Conservation (phyloP, 2,797 vertebrate species). For the Propithecus deckenii region DNA sequence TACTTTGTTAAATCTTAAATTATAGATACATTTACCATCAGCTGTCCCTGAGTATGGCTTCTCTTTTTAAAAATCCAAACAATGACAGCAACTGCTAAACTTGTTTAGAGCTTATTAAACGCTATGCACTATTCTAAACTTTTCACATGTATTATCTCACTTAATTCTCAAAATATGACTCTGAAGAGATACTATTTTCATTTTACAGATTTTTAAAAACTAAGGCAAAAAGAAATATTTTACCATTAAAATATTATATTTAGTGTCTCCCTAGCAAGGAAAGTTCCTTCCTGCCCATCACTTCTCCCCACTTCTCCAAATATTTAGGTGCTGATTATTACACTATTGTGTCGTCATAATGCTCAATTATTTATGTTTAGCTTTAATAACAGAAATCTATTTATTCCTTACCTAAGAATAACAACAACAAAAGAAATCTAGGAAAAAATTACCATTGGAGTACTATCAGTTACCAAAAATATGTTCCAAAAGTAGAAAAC, state of each 20-base stretch:
- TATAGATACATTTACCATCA: not conserved
- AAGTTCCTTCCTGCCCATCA: not conserved
- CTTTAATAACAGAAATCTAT: slow-evolving; percentile 32
- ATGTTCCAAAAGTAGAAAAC: slow-evolving; percentile 28
- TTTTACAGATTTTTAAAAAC: not conserved
- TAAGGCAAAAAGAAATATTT: not conserved
- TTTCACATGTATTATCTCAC: not conserved
- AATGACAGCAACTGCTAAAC: not conserved
- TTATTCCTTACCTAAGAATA: not conserved
- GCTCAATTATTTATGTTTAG: slow-evolving; percentile 42
- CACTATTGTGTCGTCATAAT: not conserved
- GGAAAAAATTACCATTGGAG: not conserved
- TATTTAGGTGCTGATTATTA: not conserved
- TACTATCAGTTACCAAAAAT: slow-evolving; percentile 25
- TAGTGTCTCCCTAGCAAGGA: not conserved
- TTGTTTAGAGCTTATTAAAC: slow-evolving; percentile 4
- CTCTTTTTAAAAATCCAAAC: slow-evolving; percentile 19
- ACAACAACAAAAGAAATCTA: not conserved
- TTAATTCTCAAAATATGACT: not conserved
- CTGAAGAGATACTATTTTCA: not conserved
- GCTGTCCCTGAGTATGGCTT: not conserved
- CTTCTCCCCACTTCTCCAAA: not conserved
- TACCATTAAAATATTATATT: not conserved
- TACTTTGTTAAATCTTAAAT: slow-evolving; percentile 46
- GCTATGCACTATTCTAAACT: not conserved